Percentiles rank a stretch among this genome's conserved stretches.
Evolutionary conservation across 2,888 invertebrate genomes (phyloP).

Genomic region (Eupsilia transversa): DNA sequence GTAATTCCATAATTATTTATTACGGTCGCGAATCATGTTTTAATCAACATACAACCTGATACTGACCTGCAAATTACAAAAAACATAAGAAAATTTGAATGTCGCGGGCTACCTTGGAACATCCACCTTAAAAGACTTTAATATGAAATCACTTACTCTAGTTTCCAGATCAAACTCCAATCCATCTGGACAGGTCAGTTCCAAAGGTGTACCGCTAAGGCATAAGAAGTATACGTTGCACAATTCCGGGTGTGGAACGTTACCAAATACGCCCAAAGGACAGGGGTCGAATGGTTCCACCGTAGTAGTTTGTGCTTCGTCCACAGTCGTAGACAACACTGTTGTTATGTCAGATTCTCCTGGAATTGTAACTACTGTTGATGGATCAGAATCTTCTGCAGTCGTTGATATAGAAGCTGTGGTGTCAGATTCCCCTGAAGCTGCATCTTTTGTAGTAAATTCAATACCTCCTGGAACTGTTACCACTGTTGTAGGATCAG

Average conservation of each 20-base stretch:
- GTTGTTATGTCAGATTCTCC: neutral
- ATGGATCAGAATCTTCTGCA: neutral
- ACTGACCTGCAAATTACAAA: too few species aligned
- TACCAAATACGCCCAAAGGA: slow-evolving; percentile 69
- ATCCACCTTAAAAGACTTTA: neutral
- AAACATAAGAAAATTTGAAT: too few species aligned
- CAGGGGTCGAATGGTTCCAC: slow-evolving; percentile 58
- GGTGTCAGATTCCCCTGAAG: neutral
- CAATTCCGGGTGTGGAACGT: slow-evolving; percentile 71
- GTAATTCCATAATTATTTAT: too few species aligned
- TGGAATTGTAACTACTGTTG: neutral
- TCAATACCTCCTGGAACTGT: neutral
- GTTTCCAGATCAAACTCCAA: slow-evolving; percentile 71
- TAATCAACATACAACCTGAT: too few species aligned
- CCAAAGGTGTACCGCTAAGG: slow-evolving; percentile 67
- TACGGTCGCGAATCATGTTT: too few species aligned
- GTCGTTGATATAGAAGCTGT: neutral
- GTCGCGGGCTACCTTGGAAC: too few species aligned
- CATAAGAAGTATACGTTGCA: slow-evolving; percentile 77
- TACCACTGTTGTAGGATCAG: neutral
- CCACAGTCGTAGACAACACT: slow-evolving; percentile 24
- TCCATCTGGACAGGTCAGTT: slow-evolving; percentile 68
- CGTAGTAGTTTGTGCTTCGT: slow-evolving; percentile 11
- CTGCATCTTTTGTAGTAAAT: neutral
- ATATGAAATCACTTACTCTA: slow-evolving; percentile 36